phyloP scores from a whole-genome alignment of 1,140 invertebrate genomes.

The Amyelois transitella region DNA sequence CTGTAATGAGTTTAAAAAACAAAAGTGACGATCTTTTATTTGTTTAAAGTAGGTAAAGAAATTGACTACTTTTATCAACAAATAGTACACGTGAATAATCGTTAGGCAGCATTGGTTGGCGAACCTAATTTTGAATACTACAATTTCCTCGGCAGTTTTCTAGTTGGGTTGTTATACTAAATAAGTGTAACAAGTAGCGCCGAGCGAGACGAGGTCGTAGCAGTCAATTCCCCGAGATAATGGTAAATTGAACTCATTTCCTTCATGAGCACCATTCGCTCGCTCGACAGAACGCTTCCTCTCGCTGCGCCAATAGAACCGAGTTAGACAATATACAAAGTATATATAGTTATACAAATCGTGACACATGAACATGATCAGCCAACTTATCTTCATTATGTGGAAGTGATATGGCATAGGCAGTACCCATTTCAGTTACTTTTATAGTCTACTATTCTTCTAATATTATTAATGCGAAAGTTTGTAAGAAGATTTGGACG shows the following conservation, averaged over 20 bases:
- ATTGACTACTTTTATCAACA: neutral
- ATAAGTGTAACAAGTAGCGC: constrained; percentile 34
- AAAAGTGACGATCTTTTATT: no score
- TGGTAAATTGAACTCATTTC: constrained; percentile 60
- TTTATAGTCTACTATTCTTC: neutral
- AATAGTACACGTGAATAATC: neutral
- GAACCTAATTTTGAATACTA: constrained; percentile 25
- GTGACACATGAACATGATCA: neutral
- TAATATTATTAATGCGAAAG: neutral
- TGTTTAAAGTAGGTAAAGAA: no score
- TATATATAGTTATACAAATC: constrained; percentile 30
- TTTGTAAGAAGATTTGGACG: no score
- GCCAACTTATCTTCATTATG: neutral
- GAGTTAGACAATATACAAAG: constrained; percentile 43
- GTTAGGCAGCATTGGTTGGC: neutral
- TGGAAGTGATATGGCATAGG: neutral
- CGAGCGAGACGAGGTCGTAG: constrained; percentile 27
- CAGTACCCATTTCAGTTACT: neutral
- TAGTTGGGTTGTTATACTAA: constrained; percentile 33
- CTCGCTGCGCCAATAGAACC: constrained; percentile 40
- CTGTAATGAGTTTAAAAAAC: no score
- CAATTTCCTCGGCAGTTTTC: constrained; percentile 30
- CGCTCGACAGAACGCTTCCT: constrained; percentile 32
- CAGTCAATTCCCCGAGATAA: constrained; percentile 52
- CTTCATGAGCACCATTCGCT: constrained; percentile 22